Base-by-base conservation (phyloP, 1,140 invertebrate species). In the Holotrichia oblita region DNA sequence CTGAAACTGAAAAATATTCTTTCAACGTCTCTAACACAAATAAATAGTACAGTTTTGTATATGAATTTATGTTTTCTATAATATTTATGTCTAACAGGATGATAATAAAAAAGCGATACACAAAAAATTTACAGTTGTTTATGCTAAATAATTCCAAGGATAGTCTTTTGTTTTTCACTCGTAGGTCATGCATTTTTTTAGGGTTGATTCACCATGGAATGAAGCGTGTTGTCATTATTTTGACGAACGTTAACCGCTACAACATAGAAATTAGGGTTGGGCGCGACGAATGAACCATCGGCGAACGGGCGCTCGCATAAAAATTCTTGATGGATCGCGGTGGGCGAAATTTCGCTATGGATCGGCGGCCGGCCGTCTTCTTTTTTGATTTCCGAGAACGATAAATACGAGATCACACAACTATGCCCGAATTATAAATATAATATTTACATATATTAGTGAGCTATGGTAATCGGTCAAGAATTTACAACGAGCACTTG, bases 401-500 rank as follows among this genome's bases (percentile, higher is more conserved):
- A 17, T n/a, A 17, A 55, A 55, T 55, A 17, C 48, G 48, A 17
- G 48, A 55, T 55, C 7, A n/a, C 14, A 17, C 17, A 55, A 3
- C 14, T 55, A 55, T 55, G 14, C 42, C 42, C 48, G 48, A 55
- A 34, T 55, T 14, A 55, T 17, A 55, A 55, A 55, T 55, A 55
- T 17, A 55, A 55, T 55, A 55, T 17, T 55, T 55, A 55, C 48
- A 55, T 55, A 55, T 55, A 55, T 55, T 55, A 55, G n/a, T 55
- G 48, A 10, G 6, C 48, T 55, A 55, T 55, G 48, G 48, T 55
- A 55, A 55, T 55, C 48, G 48, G 48, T 7, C 48, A 55, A 55
- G 17, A 55, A 55, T 55, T 14, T 17, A 55, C 48, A 55, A 55
- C 17, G 17, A 14, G 17, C 48, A 55, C 48, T 55, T 55, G 17